phyloP scores from a whole-genome alignment of 2,113 vertebrate species.

The Sceloporus tristichus region DNA sequence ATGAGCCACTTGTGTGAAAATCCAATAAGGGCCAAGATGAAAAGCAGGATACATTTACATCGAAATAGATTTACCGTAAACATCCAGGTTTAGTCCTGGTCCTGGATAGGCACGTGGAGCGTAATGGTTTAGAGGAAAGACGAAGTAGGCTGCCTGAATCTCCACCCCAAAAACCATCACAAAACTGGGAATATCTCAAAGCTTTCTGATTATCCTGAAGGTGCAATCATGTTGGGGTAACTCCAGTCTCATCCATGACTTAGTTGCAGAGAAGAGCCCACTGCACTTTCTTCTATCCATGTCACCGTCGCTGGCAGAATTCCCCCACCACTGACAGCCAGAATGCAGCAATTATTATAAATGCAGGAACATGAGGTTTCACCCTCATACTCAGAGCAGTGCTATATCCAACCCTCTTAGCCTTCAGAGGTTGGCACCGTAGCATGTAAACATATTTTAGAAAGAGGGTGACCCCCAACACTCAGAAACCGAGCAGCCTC shows the following conservation, averaged over 20 bases:
- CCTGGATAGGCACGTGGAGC: slow-evolving; percentile 52
- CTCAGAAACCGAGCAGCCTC: slow-evolving; percentile 47
- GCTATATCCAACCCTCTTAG: slow-evolving; percentile 48
- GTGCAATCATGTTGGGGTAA: slow-evolving; percentile 38
- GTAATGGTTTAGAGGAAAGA: slow-evolving; percentile 53
- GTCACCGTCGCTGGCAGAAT: slow-evolving; percentile 20
- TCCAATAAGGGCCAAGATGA: slow-evolving; percentile 45
- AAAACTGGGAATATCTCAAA: slow-evolving; percentile 18
- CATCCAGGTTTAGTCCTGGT: slow-evolving; percentile 51
- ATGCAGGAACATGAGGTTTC: slow-evolving; percentile 30
- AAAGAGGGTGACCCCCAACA: slow-evolving; percentile 25
- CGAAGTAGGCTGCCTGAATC: slow-evolving; percentile 36
- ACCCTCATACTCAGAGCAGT: slow-evolving; percentile 21
- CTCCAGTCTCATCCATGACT: slow-evolving; percentile 31
- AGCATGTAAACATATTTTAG: slow-evolving; percentile 63
- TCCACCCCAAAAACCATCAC: slow-evolving; percentile 33
- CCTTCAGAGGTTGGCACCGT: slow-evolving; percentile 43
- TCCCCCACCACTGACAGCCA: slow-evolving; percentile 25
- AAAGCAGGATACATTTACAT: slow-evolving; percentile 36
- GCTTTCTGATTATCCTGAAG: slow-evolving; percentile 44
- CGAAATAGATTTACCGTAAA: slow-evolving; percentile 50
- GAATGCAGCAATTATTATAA: slow-evolving; percentile 31
- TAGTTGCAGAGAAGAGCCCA: slow-evolving; percentile 40
- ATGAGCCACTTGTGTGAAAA: slow-evolving; percentile 33
- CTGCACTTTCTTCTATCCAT: slow-evolving; percentile 4